Evolutionary conservation across 2,113 vertebrate species (phyloP).

Genomic region (Oreotrochilus melanogaster): DNA sequence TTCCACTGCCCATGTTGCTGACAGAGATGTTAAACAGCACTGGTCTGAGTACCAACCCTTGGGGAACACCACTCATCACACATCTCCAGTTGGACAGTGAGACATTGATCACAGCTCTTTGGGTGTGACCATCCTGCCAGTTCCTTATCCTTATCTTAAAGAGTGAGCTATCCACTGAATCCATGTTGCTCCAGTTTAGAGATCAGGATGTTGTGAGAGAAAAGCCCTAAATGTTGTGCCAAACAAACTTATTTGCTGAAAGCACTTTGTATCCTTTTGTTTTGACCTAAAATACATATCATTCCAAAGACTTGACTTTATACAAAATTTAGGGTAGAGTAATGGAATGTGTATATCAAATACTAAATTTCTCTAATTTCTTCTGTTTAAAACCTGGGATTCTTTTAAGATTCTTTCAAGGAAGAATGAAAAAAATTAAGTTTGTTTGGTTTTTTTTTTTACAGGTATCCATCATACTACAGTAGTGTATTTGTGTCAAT

Average conservation of each 20-base stretch:
- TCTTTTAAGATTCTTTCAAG: background rate
- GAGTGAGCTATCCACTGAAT: too few species aligned
- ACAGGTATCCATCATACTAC: background rate
- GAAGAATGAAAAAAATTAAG: background rate
- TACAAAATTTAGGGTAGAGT: slow-evolving; percentile 53
- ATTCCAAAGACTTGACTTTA: slow-evolving; percentile 62
- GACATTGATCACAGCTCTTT: too few species aligned
- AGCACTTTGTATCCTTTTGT: slow-evolving; percentile 63
- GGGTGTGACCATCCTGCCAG: too few species aligned
- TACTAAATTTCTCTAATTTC: background rate
- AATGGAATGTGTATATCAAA: background rate
- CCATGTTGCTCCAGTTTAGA: too few species aligned
- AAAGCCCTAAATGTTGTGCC: slow-evolving; percentile 65
- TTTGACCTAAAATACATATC: slow-evolving; percentile 25
- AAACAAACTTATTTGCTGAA: slow-evolving; percentile 62
- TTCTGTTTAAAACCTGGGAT: background rate
- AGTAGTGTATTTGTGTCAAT: background rate
- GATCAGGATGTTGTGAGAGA: too few species aligned
- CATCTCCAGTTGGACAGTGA: too few species aligned
- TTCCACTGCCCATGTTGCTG: too few species aligned
- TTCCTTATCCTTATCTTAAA: too few species aligned
- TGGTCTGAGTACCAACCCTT: too few species aligned
- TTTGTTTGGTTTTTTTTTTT: background rate
- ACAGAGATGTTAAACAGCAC: too few species aligned
- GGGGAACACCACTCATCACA: too few species aligned